These are phyloP conservation scores for Creontiades dilutus DNA, from an alignment of 2,888 invertebrate genomes.

Conservation along the genomic window DNA sequence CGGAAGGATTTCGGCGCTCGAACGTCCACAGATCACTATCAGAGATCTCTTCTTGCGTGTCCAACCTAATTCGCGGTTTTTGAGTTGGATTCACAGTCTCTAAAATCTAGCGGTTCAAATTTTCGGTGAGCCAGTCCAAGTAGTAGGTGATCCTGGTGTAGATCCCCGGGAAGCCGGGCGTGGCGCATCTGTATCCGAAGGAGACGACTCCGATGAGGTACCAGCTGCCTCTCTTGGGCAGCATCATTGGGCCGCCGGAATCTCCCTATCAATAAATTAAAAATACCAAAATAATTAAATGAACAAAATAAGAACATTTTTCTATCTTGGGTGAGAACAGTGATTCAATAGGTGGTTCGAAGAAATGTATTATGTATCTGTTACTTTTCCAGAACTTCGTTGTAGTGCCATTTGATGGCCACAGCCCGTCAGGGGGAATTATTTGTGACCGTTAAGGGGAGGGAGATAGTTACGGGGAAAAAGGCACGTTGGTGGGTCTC, in stretches of 20 bases:
- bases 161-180: constrained; percentile 84
- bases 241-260: constrained; percentile 90
- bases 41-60: not conserved
- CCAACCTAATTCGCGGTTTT: not conserved
- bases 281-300: not conserved
- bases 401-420: no score
- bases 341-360: no score
- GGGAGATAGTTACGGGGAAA: no score
- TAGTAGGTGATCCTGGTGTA: constrained; percentile 85
- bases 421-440: no score
- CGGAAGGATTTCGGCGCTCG: not conserved
- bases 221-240: constrained; percentile 79
- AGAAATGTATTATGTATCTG: no score
- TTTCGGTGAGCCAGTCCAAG: constrained; percentile 83
- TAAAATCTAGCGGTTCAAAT: constrained; percentile 59
- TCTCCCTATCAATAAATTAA: constrained; percentile 80
- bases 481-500: no score
- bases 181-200: constrained; percentile 83
- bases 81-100: not conserved
- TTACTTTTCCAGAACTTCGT: no score
- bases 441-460: no score
- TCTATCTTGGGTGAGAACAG: no score
- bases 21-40: not conserved
- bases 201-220: constrained; percentile 85
- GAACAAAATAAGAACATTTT: no score